These are phyloP conservation scores for Bellardia pandia DNA, from an alignment of 2,888 invertebrate species.

Conservation along the genomic window DNA sequence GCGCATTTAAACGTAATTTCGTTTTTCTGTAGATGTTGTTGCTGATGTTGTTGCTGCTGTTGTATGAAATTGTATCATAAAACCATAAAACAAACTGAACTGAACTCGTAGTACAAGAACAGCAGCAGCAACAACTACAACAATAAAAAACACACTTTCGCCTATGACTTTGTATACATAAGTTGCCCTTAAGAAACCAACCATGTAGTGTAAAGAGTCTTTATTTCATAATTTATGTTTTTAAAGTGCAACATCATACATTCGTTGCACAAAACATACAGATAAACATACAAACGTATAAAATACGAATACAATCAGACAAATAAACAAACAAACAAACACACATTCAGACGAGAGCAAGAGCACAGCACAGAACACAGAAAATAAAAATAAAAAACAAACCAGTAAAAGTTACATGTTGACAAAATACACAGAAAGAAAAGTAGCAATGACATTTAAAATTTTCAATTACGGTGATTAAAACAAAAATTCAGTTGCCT, in stretches of 20 bases:
- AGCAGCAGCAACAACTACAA: conserved; percentile 33
- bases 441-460: neutral
- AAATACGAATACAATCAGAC: conserved; percentile 17
- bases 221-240: conserved; percentile 74
- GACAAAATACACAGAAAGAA: conserved; percentile 49
- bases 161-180: conserved; percentile 72
- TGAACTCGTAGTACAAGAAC: conserved; percentile 27
- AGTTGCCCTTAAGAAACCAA: conserved; percentile 73
- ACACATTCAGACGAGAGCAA: conserved; percentile 45
- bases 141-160: conserved; percentile 70
- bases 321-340: conserved; percentile 28
- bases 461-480: neutral
- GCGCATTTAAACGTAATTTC: conserved; percentile 42
- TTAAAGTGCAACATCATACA: conserved; percentile 71
- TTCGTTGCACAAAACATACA: conserved; percentile 28
- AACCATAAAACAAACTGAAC: conserved; percentile 71
- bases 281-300: conserved; percentile 1
- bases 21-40: conserved; percentile 41
- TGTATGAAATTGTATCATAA: conserved; percentile 70
- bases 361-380: conserved; percentile 15
- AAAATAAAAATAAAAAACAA: conserved; percentile 30
- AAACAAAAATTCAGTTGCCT: too few species aligned
- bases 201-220: conserved; percentile 72
- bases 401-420: conserved; percentile 49
- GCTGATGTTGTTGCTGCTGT: conserved; percentile 6